A percentile compares a stretch with the other conserved stretches of the same genome.
Conservation (phyloP, 2,888 invertebrate species). For the Nasonovia ribisnigri region DNA sequence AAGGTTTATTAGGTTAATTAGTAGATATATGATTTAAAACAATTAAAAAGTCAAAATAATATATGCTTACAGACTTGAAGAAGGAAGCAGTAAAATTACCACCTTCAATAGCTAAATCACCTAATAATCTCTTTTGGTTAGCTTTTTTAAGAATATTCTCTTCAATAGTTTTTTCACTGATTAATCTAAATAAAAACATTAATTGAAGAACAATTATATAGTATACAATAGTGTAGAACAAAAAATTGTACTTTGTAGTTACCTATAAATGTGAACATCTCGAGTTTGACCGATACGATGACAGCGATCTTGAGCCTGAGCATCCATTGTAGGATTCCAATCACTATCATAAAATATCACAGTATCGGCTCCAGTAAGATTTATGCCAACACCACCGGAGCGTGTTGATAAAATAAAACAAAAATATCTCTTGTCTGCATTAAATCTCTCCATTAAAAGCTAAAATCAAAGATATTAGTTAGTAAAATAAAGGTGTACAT, state of each 20-base stretch:
- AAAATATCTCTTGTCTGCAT: slow-evolving; percentile 94
- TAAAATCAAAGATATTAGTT: slow-evolving; percentile 69
- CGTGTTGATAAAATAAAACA: slow-evolving; percentile 98
- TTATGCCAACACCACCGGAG: slow-evolving; percentile 97
- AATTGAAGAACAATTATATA: not conserved
- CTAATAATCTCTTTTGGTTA: slow-evolving; percentile 94
- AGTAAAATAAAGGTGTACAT: not conserved
- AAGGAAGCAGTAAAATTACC: slow-evolving; percentile 98
- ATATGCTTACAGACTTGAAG: slow-evolving; percentile 82
- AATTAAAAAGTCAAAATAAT: not conserved
- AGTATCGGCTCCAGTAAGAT: slow-evolving; percentile 98
- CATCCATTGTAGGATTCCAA: slow-evolving; percentile 99
- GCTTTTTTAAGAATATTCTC: slow-evolving; percentile 99
- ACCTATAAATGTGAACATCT: slow-evolving; percentile 80
- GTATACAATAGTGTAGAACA: too few species aligned
- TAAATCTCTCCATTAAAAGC: slow-evolving; percentile 96
- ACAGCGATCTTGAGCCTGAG: slow-evolving; percentile 95
- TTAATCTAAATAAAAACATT: slow-evolving; percentile 76
- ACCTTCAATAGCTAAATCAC: slow-evolving; percentile 97
- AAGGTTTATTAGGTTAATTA: not conserved
- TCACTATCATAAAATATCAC: slow-evolving; percentile 99
- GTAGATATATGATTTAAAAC: not conserved
- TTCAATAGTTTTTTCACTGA: slow-evolving; percentile 97
- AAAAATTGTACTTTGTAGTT: not conserved
- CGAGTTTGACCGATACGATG: slow-evolving; percentile 99